phyloP scores from a whole-genome alignment of 2,113 vertebrate species.

The Lontra canadensis region DNA sequence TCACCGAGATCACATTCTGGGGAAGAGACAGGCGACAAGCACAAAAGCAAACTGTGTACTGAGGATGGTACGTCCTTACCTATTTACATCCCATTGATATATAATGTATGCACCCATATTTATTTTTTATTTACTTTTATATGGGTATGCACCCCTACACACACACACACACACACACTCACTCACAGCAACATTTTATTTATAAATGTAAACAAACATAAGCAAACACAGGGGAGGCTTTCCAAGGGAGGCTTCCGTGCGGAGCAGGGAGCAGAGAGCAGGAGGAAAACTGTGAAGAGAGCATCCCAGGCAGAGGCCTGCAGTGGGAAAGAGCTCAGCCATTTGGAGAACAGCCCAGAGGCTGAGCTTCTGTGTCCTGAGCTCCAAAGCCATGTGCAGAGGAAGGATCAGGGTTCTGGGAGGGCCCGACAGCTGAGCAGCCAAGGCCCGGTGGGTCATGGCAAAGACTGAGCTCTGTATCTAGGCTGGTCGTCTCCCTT shows the following conservation, averaged over 20 bases:
- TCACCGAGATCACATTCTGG: neutral
- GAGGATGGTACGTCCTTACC: neutral
- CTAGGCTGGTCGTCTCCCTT: neutral
- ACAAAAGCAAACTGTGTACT: neutral
- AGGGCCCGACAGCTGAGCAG: rapidly evolving
- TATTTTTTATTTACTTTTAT: too few relatives aligned
- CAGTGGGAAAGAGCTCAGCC: neutral
- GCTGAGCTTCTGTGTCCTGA: too few relatives aligned
- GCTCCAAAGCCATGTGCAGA: rapidly evolving
- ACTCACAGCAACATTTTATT: neutral
- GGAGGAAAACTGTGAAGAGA: neutral
- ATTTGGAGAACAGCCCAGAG: neutral
- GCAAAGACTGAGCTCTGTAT: neutral
- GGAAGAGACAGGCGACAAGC: neutral
- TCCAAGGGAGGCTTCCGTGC: too few relatives aligned
- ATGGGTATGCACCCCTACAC: too few relatives aligned
- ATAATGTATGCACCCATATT: neutral
- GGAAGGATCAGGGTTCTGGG: neutral
- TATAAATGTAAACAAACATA: neutral
- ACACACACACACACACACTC: too few relatives aligned
- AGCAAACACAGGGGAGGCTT: neutral
- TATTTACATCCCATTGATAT: neutral
- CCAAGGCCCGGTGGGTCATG: rapidly evolving
- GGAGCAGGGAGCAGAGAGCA: neutral
- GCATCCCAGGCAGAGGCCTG: too few relatives aligned